Evolutionary conservation across 2,888 invertebrate genomes (phyloP).

Genomic region (Calliphora vomitoria): DNA sequence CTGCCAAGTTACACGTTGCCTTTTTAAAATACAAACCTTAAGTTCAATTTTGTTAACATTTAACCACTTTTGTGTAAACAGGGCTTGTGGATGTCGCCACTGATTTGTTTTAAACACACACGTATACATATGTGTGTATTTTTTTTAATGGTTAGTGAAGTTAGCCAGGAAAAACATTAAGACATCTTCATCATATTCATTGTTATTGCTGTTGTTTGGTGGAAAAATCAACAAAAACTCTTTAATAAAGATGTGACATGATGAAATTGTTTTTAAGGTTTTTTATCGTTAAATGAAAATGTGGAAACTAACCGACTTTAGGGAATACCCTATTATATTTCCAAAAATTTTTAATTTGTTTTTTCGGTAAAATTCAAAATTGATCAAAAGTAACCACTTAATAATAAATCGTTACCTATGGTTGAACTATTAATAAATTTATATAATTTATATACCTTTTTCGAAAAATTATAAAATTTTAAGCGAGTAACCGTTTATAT

Average conservation of each 20-base stretch:
- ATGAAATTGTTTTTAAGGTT: constrained; percentile 64
- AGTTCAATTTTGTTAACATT: constrained; percentile 30
- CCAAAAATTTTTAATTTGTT: too few relatives aligned
- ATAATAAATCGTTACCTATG: too few relatives aligned
- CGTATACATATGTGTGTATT: neutral
- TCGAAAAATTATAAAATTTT: too few relatives aligned
- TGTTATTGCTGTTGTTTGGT: neutral
- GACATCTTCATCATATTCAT: constrained; percentile 66
- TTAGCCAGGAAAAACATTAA: neutral
- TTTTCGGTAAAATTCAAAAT: too few relatives aligned
- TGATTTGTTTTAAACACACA: constrained; percentile 29
- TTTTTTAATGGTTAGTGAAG: neutral
- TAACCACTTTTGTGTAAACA: constrained; percentile 49
- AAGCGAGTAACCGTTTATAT: too few relatives aligned
- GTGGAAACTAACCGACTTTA: neutral
- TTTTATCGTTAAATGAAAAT: neutral
- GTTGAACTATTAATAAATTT: too few relatives aligned
- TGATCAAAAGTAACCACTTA: too few relatives aligned
- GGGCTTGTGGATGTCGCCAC: constrained; percentile 3
- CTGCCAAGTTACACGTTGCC: constrained; percentile 74
- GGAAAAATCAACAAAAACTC: constrained; percentile 69
- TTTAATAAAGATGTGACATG: constrained; percentile 76
- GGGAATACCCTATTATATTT: constrained; percentile 3
- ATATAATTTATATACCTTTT: too few relatives aligned
- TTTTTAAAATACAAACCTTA: neutral